Evolutionary conservation across 2,888 invertebrate species (phyloP).

Genomic region (Chironomus riparius): DNA sequence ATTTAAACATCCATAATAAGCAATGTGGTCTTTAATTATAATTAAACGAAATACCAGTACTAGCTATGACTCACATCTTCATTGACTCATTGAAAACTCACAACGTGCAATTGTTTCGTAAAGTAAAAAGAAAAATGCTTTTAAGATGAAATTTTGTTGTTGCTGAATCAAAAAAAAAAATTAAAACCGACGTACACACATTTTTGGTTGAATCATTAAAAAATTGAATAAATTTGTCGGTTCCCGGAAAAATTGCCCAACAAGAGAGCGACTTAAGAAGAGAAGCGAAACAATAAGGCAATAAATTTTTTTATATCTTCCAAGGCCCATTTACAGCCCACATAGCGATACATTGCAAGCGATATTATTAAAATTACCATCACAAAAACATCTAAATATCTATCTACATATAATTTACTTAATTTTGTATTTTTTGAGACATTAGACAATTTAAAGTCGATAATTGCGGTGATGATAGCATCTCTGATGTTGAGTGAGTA

Average conservation of each 20-base stretch:
- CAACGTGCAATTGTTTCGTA: too few relatives aligned
- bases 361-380: background rate
- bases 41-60: too few relatives aligned
- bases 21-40: too few relatives aligned
- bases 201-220: conserved; percentile 1
- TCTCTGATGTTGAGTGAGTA: background rate
- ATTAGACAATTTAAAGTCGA: background rate
- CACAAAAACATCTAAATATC: background rate
- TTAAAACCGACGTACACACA: too few relatives aligned
- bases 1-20: too few relatives aligned
- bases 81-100: too few relatives aligned
- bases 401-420: background rate
- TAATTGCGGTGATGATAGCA: background rate
- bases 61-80: too few relatives aligned
- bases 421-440: background rate
- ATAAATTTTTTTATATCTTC: conserved; percentile 9
- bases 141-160: too few relatives aligned
- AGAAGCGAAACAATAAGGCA: conserved; percentile 19
- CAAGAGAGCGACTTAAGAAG: background rate
- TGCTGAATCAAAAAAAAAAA: too few relatives aligned
- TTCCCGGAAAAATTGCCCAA: conserved; percentile 24
- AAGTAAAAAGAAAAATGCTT: too few relatives aligned
- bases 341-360: background rate
- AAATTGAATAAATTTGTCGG: background rate
- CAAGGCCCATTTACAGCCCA: background rate